These are phyloP conservation scores for Phenganax subtilis DNA, from an alignment of 92 coral and sea anemone species.

Conservation along the genomic window DNA sequence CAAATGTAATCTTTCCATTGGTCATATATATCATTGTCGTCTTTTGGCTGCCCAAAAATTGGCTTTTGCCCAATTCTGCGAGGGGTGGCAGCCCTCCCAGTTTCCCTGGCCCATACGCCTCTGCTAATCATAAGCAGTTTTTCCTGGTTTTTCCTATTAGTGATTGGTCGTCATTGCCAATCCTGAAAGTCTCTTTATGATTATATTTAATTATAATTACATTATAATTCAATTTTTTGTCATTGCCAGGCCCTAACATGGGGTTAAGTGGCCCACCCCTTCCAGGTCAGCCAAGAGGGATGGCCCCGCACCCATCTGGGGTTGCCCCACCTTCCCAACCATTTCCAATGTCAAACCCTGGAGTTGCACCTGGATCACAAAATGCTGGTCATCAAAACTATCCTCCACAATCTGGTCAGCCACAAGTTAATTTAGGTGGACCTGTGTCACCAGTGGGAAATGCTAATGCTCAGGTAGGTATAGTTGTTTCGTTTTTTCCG, in stretches of 20 bases:
- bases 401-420: conserved; percentile 37
- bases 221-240: not conserved
- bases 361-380: conserved; percentile 4
- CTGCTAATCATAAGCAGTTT: too few relatives aligned
- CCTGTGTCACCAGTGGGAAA: conserved; percentile 27
- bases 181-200: not conserved
- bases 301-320: conserved; percentile 34
- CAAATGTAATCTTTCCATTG: too few relatives aligned
- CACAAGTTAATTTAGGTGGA: conserved; percentile 37
- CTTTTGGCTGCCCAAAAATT: too few relatives aligned
- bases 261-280: conserved; percentile 30
- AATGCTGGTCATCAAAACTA: conserved; percentile 19
- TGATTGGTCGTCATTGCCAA: too few relatives aligned
- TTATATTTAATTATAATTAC: not conserved
- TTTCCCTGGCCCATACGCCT: too few relatives aligned
- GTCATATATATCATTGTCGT: too few relatives aligned
- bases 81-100: too few relatives aligned
- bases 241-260: conserved; percentile 23
- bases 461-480: conserved; percentile 23
- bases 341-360: conserved; percentile 19
- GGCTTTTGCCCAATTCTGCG: too few relatives aligned
- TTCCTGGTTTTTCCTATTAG: too few relatives aligned
- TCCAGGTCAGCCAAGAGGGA: conserved; percentile 23
- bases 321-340: conserved; percentile 19
- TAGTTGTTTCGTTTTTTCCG: not conserved